These are phyloP conservation scores for Sphaerodactylus townsendi DNA, from an alignment of 2,113 vertebrate genomes.

Conservation along the genomic window DNA sequence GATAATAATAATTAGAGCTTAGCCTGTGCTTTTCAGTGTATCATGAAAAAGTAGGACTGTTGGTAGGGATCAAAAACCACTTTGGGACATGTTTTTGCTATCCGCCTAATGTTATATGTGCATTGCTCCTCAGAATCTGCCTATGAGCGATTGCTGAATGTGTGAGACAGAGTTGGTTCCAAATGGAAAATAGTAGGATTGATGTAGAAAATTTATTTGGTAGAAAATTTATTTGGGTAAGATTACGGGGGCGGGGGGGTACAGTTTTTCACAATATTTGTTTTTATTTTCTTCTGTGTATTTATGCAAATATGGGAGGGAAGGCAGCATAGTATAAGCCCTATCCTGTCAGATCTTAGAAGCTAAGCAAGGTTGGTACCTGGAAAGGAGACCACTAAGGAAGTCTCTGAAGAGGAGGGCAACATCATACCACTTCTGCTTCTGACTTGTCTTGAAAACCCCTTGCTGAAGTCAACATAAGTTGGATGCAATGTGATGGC, in stretches of 20 bases:
- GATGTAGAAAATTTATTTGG: no score
- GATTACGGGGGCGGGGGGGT: no score
- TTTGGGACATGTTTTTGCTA: background rate
- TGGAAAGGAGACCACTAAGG: no score
- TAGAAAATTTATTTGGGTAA: no score
- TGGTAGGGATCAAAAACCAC: background rate
- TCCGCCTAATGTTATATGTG: background rate
- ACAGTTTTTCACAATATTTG: background rate
- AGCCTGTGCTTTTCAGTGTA: background rate
- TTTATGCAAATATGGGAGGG: background rate
- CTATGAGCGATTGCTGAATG: background rate
- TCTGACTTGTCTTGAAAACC: no score
- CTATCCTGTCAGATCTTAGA: no score
- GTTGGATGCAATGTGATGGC: no score
- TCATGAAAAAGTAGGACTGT: background rate
- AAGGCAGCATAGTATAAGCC: no score
- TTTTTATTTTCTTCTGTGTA: background rate
- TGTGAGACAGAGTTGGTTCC: background rate
- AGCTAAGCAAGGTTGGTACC: no score
- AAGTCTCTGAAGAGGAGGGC: no score
- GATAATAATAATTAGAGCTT: background rate
- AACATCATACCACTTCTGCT: no score
- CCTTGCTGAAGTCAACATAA: no score
- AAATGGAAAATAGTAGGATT: background rate
- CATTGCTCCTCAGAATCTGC: background rate